Percentiles rank a stretch among this genome's conserved stretches.
Conservation (phyloP, 1,140 invertebrate genomes). For the Lordiphosa collinella region DNA sequence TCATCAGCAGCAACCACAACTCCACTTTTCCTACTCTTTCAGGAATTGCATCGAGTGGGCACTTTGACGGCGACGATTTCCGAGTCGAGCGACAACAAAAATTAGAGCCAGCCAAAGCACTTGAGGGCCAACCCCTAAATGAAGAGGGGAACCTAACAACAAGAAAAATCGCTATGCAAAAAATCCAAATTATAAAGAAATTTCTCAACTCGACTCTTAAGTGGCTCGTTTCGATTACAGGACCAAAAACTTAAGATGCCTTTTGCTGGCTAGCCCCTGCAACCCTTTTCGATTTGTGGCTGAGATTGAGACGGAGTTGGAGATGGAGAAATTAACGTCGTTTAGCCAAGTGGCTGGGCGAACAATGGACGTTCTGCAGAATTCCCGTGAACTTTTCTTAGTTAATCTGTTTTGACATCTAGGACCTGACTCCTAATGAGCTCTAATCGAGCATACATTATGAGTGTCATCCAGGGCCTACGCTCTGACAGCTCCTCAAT, state of each 20-base stretch:
- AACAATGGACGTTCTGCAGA: conserved; percentile 6
- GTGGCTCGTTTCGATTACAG: conserved; percentile 75
- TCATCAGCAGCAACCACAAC: neutral
- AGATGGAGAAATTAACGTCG: conserved; percentile 64
- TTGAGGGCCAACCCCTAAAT: conserved; percentile 57
- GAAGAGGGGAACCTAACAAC: conserved; percentile 28
- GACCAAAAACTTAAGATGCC: conserved; percentile 39
- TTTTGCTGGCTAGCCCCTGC: conserved; percentile 17
- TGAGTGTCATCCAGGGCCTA: conserved; percentile 72
- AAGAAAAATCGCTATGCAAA: conserved; percentile 34
- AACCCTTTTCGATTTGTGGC: conserved; percentile 39
- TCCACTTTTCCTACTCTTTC: conserved; percentile 18
- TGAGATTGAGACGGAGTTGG: conserved; percentile 49
- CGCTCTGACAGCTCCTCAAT: conserved; percentile 72
- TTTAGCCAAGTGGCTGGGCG: conserved; percentile 63
- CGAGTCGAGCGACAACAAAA: conserved; percentile 66
- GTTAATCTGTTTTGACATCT: conserved; percentile 76
- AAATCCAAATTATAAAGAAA: conserved; percentile 50
- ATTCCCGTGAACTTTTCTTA: conserved; percentile 33
- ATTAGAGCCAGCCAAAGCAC: conserved; percentile 54
- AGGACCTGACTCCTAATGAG: conserved; percentile 60
- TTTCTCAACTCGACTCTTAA: conserved; percentile 62
- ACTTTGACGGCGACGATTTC: conserved; percentile 70
- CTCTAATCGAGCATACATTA: conserved; percentile 69
- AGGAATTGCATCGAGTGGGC: conserved; percentile 67